Percentiles rank a stretch among this genome's conserved stretches.
These are phyloP conservation scores for Hemibagrus wyckioides DNA, from an alignment of 2,113 vertebrate genomes.

Conservation along the genomic window DNA sequence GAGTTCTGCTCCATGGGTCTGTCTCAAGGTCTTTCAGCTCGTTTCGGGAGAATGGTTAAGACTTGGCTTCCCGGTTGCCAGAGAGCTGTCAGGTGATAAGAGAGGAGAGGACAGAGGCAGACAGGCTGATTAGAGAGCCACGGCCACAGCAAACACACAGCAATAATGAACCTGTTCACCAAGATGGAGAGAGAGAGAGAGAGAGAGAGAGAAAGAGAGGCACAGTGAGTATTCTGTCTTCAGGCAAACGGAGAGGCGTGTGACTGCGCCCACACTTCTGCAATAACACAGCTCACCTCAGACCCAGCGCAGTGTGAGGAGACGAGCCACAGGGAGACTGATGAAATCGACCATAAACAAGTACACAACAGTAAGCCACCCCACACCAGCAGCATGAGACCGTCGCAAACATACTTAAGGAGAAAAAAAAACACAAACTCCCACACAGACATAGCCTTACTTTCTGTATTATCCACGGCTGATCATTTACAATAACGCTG, in stretches of 20 bases:
- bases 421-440: conserved; percentile 24
- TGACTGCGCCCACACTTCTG: conserved; percentile 47
- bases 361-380: conserved; percentile 44
- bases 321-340: conserved; percentile 41
- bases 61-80: conserved; percentile 40
- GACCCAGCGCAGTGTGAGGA: conserved; percentile 35
- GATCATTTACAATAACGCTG: neutral
- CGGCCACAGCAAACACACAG: conserved; percentile 37
- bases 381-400: conserved; percentile 44
- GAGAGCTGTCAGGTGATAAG: conserved; percentile 54
- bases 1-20: conserved; percentile 23
- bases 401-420: conserved; percentile 42
- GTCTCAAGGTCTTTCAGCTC: conserved; percentile 28
- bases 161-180: conserved; percentile 47
- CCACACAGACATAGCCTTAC: conserved; percentile 22
- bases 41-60: conserved; percentile 39
- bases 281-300: conserved; percentile 54
- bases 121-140: conserved; percentile 50
- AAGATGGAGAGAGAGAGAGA: neutral
- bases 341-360: conserved; percentile 57
- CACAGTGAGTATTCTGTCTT: conserved; percentile 42
- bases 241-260: conserved; percentile 43
- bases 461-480: conserved; percentile 9
- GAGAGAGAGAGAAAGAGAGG: conserved; percentile 25
- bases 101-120: conserved; percentile 46